Evolutionary conservation across 2,888 invertebrate genomes (phyloP), one percentile per base, ranked within the genome.

Genomic region (Mythimna ferrago): DNA sequence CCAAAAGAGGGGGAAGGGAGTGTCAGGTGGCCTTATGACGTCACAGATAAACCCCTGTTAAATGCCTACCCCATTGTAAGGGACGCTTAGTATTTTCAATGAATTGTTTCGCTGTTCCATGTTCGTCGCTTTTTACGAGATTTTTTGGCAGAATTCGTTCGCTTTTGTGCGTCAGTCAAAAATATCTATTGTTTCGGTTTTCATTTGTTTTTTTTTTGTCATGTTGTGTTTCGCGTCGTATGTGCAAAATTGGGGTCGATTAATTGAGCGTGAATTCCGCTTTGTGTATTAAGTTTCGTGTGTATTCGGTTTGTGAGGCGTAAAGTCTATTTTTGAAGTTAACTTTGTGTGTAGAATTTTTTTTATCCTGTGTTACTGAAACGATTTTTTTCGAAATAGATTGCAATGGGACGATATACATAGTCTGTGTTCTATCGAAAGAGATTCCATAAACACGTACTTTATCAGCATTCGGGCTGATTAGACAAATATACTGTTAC

Each of bases 21-120:
- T 69, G 79, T 73, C 85, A 87, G 89, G 88, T 87, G 81, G 82
- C 86, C 82, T 84, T 82, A 86, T 90, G 90, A 90, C 89, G 90
- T 89, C 89, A 89, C 78, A 74, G 67, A 82, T 82, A 85, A 86
- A 80, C 84, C 84, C 83, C 65, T 73, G 77, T 69, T 78, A 84
- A 81, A 86, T 80, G 74, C 81, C 76, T 73, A 76, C 78, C 81
- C 84, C 80, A 83, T 87, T 86, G 86, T 87, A 35, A 65, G 58
- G 66, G 32, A 66, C 51, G 44, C 35, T 26, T 71, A 63, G 71
- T 75, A 78, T 85, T 82, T 83, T 68, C 63, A 73, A 74, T 82
- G 76, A 77, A 83, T 83, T 75, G 83, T 83, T 81, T 68, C 19
- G 70, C 35, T 51, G 65, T 65, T 57, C 57, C 74, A 38, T 21